These are phyloP conservation scores for Brachionus plicatilis DNA, from an alignment of 1,140 invertebrate genomes.

Conservation along the genomic window DNA sequence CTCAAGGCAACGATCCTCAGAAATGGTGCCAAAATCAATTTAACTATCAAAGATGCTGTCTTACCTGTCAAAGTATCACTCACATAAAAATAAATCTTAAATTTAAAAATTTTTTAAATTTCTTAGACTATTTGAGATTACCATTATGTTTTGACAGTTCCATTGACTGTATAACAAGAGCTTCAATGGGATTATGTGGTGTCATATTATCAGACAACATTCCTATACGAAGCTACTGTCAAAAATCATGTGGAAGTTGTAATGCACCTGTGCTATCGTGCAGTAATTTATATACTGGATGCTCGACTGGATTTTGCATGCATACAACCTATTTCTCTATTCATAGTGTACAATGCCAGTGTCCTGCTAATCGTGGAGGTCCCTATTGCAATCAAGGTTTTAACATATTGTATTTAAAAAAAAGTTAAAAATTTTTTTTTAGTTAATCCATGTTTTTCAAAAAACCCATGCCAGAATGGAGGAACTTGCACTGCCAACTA, in stretches of 20 bases:
- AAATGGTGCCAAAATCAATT: constrained; percentile 28
- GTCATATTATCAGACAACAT: not conserved
- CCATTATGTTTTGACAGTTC: not conserved
- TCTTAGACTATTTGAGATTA: constrained; percentile 6
- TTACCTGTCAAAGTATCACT: constrained; percentile 30
- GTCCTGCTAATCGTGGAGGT: not conserved
- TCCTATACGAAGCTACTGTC: constrained; percentile 17
- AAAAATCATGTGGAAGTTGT: constrained; percentile 30
- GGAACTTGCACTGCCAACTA: not conserved
- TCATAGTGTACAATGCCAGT: not conserved
- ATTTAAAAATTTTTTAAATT: not conserved
- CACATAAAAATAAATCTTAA: not conserved
- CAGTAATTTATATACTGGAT: not conserved
- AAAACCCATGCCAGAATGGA: constrained; percentile 21
- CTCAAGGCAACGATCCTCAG: not conserved
- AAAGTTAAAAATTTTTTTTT: not conserved
- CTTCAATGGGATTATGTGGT: not conserved
- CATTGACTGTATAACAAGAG: not conserved
- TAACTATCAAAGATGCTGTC: constrained; percentile 29
- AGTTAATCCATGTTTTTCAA: not conserved
- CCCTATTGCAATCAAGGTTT: constrained; percentile 23
- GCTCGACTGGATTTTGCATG: not conserved
- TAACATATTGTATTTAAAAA: not conserved
- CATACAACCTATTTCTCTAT: not conserved
- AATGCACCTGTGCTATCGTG: not conserved